Evolutionary conservation across 2,113 vertebrate species (phyloP).

Genomic region (Pitta sordida): DNA sequence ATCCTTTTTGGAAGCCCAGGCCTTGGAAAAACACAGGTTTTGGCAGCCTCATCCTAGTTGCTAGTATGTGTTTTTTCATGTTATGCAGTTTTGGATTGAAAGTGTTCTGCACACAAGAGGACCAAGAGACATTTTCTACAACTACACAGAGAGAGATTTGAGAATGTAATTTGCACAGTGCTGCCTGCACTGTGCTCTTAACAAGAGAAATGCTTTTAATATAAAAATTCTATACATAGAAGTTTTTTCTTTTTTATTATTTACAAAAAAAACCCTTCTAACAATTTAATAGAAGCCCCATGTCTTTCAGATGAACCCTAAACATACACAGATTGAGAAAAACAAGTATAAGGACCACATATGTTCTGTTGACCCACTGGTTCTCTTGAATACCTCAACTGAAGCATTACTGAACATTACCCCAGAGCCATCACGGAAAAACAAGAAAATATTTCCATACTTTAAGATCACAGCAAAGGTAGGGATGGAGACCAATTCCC

Average conservation of each 20-base stretch:
- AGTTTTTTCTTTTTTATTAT: neutral
- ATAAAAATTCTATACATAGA: neutral
- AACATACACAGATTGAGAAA: neutral
- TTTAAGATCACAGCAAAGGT: neutral
- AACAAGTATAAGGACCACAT: neutral
- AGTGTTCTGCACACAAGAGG: neutral
- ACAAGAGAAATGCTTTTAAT: neutral
- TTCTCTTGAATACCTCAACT: neutral
- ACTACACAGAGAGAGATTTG: neutral
- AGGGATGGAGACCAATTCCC: neutral
- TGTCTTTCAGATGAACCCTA: neutral
- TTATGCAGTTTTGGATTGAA: neutral
- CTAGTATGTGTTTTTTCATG: neutral
- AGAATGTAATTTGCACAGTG: neutral
- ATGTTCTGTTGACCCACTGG: neutral
- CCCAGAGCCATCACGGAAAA: neutral
- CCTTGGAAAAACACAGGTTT: conserved; percentile 36
- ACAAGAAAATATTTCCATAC: neutral
- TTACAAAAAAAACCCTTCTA: no score
- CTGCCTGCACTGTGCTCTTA: neutral
- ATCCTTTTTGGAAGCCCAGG: conserved; percentile 10
- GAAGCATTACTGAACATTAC: neutral
- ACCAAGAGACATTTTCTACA: neutral
- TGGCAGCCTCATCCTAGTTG: neutral
- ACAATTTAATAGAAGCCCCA: neutral